A percentile compares a stretch with the other conserved stretches of the same genome.
phyloP scores from a whole-genome alignment of 2,888 invertebrate species.

The Morinoia aosen region DNA sequence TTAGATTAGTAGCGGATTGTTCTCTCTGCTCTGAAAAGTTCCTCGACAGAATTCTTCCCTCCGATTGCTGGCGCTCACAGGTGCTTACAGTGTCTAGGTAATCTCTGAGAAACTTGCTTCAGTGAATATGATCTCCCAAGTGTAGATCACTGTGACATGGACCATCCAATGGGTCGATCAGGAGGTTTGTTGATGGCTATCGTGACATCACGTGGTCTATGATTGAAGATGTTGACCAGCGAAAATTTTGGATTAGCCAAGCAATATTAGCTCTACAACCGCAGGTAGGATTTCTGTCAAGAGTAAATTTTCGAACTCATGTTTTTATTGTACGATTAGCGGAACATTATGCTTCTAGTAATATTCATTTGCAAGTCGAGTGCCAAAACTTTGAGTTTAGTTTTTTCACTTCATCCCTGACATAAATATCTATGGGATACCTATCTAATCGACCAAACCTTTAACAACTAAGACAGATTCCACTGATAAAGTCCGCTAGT shows the following conservation, averaged over 20 bases:
- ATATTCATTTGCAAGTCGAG: too few relatives aligned
- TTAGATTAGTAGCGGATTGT: constrained; percentile 46
- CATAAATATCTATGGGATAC: too few relatives aligned
- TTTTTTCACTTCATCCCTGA: too few relatives aligned
- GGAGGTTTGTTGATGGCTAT: neutral
- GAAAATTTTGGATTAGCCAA: neutral
- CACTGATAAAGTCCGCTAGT: too few relatives aligned
- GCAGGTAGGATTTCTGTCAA: too few relatives aligned
- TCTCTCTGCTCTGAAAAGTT: neutral
- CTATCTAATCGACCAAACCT: too few relatives aligned
- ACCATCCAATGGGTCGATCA: neutral
- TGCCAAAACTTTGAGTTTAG: too few relatives aligned
- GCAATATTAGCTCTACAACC: too few relatives aligned
- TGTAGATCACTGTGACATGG: neutral
- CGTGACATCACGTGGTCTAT: neutral
- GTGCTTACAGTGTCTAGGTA: neutral
- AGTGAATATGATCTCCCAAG: neutral
- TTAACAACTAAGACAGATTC: too few relatives aligned
- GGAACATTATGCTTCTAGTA: too few relatives aligned
- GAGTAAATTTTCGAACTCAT: too few relatives aligned
- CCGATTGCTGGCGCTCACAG: neutral
- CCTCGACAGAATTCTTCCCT: neutral
- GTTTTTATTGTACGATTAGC: too few relatives aligned
- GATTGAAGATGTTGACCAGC: neutral
- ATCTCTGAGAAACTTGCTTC: neutral